Base-by-base conservation (phyloP, 1,140 invertebrate species). In the Bombus affinis region DNA sequence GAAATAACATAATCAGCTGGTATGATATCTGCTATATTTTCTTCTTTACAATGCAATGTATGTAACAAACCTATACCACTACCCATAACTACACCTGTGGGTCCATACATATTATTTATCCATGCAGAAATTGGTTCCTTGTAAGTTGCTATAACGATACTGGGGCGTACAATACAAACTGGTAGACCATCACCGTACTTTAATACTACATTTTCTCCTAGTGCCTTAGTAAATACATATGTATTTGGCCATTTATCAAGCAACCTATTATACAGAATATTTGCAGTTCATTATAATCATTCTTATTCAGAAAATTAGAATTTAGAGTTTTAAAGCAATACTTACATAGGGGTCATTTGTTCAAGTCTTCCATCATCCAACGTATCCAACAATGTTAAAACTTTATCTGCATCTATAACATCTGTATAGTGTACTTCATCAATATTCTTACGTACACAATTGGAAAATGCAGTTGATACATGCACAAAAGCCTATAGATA, bases 1-100 rank as follows among this genome's bases (percentile, higher is more conserved):
- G 98, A 98, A n/a, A 98, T 97, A 6, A 97, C 97, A 85, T 97
- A 96, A 95, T 99, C 98, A 0, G 98, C 98, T 0, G 98, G 98
- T 47, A 99, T 97, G 8, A 99, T 95, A 89, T 99, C 98, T 0
- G 98, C 97, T 15, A 96, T 95, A 68, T 96, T 96, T 2, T 96
- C 92, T 22, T 90, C 85, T 82, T 97, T 94, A 86, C 97, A 97
- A 76, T 97, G 96, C 85, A 98, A 93, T 2, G 96, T 96, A 44
- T 97, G 96, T 2, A 98, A 90, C 25, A 98, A 95, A 47, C 98
- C 98, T 80, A 97, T 96, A 95, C 96, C 97, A 82, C 97, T 96
- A 18, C 95, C 96, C 0, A 96, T 95, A 0, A 96, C 95, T 0
- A 97, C 95, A 47, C 97, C 98, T 85, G 96, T 97, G 3, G 97